Conservation (phyloP, 1,140 invertebrate genomes). For the Sarcophaga peregrina region DNA sequence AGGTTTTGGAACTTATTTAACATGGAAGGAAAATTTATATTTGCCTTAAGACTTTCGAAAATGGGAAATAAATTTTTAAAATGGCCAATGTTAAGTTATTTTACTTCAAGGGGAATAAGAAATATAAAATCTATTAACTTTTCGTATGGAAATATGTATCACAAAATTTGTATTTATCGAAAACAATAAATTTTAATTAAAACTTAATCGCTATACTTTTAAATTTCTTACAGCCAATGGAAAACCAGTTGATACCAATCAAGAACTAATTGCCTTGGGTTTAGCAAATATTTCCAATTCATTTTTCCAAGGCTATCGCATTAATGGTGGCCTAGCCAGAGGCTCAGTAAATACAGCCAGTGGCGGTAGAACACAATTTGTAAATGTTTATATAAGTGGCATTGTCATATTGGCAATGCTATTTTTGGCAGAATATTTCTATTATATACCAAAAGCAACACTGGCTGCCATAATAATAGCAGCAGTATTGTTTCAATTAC, state of each 20-base stretch:
- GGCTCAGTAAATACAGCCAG: conserved; percentile 87
- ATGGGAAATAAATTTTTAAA: no score
- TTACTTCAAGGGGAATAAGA: no score
- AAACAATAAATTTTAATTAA: background rate
- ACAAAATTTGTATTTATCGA: background rate
- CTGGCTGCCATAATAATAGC: conserved; percentile 81
- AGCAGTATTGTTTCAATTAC: conserved; percentile 84
- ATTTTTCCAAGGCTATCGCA: conserved; percentile 84
- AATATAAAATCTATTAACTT: no score
- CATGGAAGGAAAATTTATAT: no score
- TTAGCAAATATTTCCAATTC: conserved; percentile 84
- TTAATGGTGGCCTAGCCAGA: conserved; percentile 82
- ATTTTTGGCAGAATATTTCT: conserved; percentile 81
- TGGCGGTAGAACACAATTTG: conserved; percentile 85
- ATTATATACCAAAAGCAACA: conserved; percentile 81
- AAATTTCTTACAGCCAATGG: conserved; percentile 69
- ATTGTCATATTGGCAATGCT: conserved; percentile 77
- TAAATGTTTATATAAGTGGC: conserved; percentile 75
- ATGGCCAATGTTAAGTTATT: no score
- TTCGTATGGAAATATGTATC: background rate
- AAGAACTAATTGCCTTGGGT: conserved; percentile 84
- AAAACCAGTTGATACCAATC: conserved; percentile 81
- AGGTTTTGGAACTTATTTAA: no score
- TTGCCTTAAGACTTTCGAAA: no score
- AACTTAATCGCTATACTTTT: background rate